These are phyloP conservation scores for Trachemys scripta DNA, from an alignment of 2,113 vertebrate genomes.

Conservation along the genomic window DNA sequence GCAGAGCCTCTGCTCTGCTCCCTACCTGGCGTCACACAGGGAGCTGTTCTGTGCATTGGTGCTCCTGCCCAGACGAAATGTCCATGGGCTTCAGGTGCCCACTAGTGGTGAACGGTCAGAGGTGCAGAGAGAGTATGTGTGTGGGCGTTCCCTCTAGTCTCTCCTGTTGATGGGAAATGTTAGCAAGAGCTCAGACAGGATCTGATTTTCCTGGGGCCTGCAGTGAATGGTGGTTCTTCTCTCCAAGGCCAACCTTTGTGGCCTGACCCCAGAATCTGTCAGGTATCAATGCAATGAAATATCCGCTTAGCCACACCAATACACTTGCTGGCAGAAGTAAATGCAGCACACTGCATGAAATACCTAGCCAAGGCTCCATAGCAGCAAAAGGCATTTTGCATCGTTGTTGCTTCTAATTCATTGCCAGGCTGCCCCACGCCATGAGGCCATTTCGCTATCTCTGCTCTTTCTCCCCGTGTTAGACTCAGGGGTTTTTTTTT, in stretches of 20 bases:
- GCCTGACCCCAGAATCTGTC: not conserved
- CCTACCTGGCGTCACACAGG: not conserved
- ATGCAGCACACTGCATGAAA: not conserved
- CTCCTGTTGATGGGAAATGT: not conserved
- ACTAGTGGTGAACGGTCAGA: not conserved
- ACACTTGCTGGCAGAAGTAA: not conserved
- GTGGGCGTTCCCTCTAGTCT: not conserved
- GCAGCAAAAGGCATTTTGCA: not conserved
- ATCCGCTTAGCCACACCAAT: not conserved
- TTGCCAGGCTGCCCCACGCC: not conserved
- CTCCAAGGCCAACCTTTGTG: not conserved
- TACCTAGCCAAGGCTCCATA: not conserved
- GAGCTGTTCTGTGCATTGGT: not conserved
- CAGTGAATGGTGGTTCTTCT: not conserved
- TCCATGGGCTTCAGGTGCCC: too few species aligned
- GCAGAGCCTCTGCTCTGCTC: not conserved
- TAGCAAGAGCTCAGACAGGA: not conserved
- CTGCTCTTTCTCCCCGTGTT: accelerated
- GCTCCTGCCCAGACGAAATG: not conserved
- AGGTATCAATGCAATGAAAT: not conserved
- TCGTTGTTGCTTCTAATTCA: not conserved
- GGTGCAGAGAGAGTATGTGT: not conserved
- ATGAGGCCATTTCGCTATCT: not conserved
- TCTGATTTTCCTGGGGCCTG: not conserved
- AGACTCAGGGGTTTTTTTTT: not conserved